These are phyloP conservation scores for Noturus placidus DNA, from an alignment of 2,113 vertebrate species.

Conservation along the genomic window DNA sequence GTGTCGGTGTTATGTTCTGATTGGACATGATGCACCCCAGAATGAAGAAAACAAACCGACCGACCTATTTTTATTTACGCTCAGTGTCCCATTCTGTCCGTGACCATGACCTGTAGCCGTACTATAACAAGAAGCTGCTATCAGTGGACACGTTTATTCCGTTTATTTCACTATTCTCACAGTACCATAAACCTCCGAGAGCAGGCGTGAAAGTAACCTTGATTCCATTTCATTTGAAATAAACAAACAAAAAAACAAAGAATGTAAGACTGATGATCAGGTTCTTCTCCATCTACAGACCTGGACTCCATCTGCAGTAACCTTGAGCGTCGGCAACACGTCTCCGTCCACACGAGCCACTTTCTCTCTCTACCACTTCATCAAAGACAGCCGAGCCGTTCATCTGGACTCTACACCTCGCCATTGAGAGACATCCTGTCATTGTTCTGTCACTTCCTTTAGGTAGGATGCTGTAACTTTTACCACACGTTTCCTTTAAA, in stretches of 20 bases:
- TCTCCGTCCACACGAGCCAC: not conserved
- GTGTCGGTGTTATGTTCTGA: not conserved
- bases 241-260: not conserved
- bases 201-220: not conserved
- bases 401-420: not conserved
- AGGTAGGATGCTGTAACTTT: not conserved
- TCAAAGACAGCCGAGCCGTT: not conserved
- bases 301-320: not conserved
- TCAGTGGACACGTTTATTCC: too few species aligned
- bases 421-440: not conserved
- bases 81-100: not conserved
- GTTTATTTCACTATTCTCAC: not conserved
- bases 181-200: not conserved
- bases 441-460: constrained; percentile 3
- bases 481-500: not conserved
- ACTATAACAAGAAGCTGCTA: not conserved
- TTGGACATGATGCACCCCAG: not conserved
- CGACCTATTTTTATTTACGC: too few species aligned
- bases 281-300: not conserved
- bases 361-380: not conserved
- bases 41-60: not conserved
- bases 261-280: not conserved
- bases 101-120: not conserved
- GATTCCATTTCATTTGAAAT: not conserved
- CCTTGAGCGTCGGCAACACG: not conserved